phyloP scores from a whole-genome alignment of 1,140 invertebrate genomes.

The Halyomorpha halys region DNA sequence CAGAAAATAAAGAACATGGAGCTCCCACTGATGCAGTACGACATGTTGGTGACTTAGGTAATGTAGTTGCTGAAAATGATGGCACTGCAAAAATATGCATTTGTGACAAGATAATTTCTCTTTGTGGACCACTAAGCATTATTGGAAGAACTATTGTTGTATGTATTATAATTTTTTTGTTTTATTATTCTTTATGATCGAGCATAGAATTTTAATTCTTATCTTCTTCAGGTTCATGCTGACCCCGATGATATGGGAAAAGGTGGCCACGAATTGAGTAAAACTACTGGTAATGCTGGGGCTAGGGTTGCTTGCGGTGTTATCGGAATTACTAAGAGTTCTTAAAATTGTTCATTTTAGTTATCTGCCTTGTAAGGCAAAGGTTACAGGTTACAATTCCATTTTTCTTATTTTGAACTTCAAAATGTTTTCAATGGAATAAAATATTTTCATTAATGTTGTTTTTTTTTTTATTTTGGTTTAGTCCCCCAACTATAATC shows the following conservation, averaged over 20 bases:
- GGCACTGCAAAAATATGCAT: slow-evolving; percentile 69
- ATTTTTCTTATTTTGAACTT: too few species aligned
- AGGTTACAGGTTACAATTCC: too few species aligned
- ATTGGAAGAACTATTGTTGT: slow-evolving; percentile 83
- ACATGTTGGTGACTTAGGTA: slow-evolving; percentile 89
- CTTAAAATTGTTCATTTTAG: neutral
- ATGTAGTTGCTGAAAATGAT: slow-evolving; percentile 59
- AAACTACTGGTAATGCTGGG: slow-evolving; percentile 94
- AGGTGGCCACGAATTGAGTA: slow-evolving; percentile 87
- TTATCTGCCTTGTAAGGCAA: too few species aligned
- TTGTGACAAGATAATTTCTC: slow-evolving; percentile 57
- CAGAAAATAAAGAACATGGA: slow-evolving; percentile 71
- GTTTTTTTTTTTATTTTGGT: too few species aligned
- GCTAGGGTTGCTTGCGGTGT: slow-evolving; percentile 91
- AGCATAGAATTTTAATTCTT: neutral
- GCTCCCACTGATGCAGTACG: slow-evolving; percentile 60
- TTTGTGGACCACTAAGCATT: slow-evolving; percentile 66
- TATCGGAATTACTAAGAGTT: slow-evolving; percentile 59
- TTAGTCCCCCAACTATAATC: too few species aligned
- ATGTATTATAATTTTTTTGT: slow-evolving; percentile 31
- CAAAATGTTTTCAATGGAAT: too few species aligned
- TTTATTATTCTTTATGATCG: neutral
- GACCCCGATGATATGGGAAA: slow-evolving; percentile 89
- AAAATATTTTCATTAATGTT: too few species aligned
- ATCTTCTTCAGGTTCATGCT: slow-evolving; percentile 59